Evolutionary conservation across 2,888 invertebrate species (phyloP).

Genomic region (Hoplodrina blanda): DNA sequence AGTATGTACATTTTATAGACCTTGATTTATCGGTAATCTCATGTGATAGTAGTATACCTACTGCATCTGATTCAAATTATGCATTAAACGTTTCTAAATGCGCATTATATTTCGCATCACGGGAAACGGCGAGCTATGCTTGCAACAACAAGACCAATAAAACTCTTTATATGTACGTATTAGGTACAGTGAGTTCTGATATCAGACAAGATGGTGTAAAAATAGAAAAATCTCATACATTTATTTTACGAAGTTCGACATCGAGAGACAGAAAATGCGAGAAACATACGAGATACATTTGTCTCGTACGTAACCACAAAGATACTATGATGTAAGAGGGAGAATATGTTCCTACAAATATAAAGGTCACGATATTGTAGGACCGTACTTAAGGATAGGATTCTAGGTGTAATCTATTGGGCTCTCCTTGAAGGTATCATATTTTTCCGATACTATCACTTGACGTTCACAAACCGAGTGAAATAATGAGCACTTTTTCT

Average conservation of each 20-base stretch:
- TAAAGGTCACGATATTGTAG: slow-evolving; percentile 31
- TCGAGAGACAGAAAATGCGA: slow-evolving; percentile 19
- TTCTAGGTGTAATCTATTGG: slow-evolving; percentile 27
- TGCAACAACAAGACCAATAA: slow-evolving; percentile 6
- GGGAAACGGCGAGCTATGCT: not conserved
- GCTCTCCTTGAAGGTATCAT: slow-evolving; percentile 19
- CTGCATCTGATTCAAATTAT: no score
- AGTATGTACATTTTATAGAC: no score
- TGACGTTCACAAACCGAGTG: slow-evolving; percentile 37
- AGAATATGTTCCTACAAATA: slow-evolving; percentile 12
- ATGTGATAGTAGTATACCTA: no score
- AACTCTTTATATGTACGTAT: slow-evolving; percentile 7
- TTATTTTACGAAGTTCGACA: slow-evolving; percentile 27
- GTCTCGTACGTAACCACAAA: slow-evolving; percentile 4
- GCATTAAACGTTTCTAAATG: not conserved
- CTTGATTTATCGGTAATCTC: not conserved
- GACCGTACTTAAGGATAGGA: slow-evolving; percentile 5
- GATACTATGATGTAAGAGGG: slow-evolving; percentile 9
- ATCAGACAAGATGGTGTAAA: not conserved
- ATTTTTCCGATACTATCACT: slow-evolving; percentile 29
- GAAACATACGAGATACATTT: slow-evolving; percentile 23
- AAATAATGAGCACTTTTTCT: slow-evolving; percentile 38
- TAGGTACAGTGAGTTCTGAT: not conserved
- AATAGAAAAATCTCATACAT: slow-evolving; percentile 30
- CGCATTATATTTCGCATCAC: not conserved